These are phyloP conservation scores for Nasonia longicornis DNA, from an alignment of 1,140 invertebrate species.

Conservation along the genomic window DNA sequence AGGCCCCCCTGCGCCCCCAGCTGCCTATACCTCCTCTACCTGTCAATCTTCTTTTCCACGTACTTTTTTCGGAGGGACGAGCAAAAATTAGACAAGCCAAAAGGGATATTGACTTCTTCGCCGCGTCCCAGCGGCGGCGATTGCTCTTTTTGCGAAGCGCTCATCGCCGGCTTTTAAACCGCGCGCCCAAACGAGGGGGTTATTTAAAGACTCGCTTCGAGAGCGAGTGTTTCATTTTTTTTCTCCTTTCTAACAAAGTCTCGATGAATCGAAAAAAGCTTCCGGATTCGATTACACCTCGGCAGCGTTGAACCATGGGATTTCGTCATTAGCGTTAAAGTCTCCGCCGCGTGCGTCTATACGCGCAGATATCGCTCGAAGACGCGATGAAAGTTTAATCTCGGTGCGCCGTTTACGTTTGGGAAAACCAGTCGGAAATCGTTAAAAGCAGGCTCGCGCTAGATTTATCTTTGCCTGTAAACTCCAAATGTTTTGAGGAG, in stretches of 20 bases:
- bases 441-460: neutral
- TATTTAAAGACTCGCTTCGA: neutral
- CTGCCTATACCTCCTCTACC: constrained; percentile 31
- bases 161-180: neutral
- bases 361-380: neutral
- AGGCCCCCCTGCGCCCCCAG: neutral
- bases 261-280: too few relatives aligned
- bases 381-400: neutral
- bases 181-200: neutral
- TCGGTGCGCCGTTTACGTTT: too few relatives aligned
- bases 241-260: too few relatives aligned
- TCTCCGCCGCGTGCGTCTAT: neutral
- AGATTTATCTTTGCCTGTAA: neutral
- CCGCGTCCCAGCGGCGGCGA: neutral
- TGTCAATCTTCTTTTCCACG: constrained; percentile 48
- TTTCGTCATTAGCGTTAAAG: constrained; percentile 26
- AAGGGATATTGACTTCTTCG: constrained; percentile 8
- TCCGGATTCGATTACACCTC: too few relatives aligned
- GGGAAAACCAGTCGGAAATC: too few relatives aligned
- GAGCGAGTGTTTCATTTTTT: neutral
- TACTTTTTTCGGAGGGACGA: constrained; percentile 33
- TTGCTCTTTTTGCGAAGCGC: neutral
- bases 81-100: constrained; percentile 34
- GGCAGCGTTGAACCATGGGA: neutral
- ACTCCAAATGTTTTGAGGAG: too few relatives aligned